phyloP scores from a whole-genome alignment of 2,797 vertebrate species.

The Cygnus olor region DNA sequence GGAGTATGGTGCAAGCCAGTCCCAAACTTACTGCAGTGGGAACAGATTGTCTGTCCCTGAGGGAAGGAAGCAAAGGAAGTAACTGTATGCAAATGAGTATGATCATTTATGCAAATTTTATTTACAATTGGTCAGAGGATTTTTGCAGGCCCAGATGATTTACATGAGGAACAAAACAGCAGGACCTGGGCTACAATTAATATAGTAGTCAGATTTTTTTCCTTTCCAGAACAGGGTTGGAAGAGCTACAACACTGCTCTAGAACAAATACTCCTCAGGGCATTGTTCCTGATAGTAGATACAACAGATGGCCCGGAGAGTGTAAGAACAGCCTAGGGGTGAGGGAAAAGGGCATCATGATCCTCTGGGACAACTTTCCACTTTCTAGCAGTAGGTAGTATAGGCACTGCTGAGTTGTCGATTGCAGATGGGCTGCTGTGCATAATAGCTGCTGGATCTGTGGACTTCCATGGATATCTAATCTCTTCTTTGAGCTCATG shows the following conservation, averaged over 20 bases:
- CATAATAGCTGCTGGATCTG: neutral
- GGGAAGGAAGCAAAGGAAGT: slow-evolving; percentile 11
- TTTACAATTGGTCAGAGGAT: slow-evolving; percentile 26
- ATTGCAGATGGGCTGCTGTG: neutral
- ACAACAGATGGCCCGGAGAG: neutral
- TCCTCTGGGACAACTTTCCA: neutral
- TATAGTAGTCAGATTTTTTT: neutral
- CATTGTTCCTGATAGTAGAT: neutral
- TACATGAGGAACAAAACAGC: neutral
- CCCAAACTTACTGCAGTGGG: neutral
- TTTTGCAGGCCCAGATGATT: neutral
- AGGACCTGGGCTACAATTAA: neutral
- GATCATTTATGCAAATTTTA: slow-evolving; percentile 28
- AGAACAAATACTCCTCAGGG: neutral
- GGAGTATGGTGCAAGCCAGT: neutral
- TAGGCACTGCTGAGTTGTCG: neutral
- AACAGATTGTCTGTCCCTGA: slow-evolving; percentile 54
- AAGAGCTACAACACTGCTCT: neutral
- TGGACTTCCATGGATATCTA: neutral
- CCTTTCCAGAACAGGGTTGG: neutral
- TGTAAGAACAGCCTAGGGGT: neutral
- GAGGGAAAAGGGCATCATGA: neutral
- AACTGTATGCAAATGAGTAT: slow-evolving; percentile 32
- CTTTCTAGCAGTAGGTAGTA: neutral
- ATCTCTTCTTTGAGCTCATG: neutral